These are phyloP conservation scores for Athetis lepigone DNA, from an alignment of 2,888 invertebrate species.

Conservation along the genomic window DNA sequence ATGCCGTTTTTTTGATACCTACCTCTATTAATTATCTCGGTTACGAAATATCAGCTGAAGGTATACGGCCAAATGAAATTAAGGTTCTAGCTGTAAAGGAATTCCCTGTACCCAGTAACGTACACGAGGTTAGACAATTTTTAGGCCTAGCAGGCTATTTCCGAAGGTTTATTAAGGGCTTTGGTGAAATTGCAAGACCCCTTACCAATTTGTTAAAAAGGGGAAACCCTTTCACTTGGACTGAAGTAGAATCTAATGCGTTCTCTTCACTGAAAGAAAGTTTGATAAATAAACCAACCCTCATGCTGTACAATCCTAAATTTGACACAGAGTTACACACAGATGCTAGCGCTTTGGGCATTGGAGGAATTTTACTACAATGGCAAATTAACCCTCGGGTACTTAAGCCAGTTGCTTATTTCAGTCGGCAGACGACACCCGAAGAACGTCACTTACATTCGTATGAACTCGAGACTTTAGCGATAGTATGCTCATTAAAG, in stretches of 20 bases:
- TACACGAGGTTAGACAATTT: background rate
- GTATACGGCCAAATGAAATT: background rate
- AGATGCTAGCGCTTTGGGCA: background rate
- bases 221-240: background rate
- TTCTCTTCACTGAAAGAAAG: background rate
- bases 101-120: background rate
- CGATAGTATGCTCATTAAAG: background rate
- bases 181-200: background rate
- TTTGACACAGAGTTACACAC: background rate
- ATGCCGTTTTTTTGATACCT: background rate
- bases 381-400: background rate
- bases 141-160: background rate
- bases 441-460: background rate
- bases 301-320: background rate
- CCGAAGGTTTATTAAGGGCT: background rate
- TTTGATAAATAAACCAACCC: background rate
- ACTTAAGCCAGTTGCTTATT: background rate
- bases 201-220: background rate
- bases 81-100: background rate
- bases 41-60: background rate
- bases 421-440: background rate
- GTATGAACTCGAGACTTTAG: background rate
- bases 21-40: background rate
- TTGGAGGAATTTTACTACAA: background rate
- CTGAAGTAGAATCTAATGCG: background rate